Evolutionary conservation across 2,888 invertebrate genomes (phyloP).

Genomic region (Adelognathus sp.): DNA sequence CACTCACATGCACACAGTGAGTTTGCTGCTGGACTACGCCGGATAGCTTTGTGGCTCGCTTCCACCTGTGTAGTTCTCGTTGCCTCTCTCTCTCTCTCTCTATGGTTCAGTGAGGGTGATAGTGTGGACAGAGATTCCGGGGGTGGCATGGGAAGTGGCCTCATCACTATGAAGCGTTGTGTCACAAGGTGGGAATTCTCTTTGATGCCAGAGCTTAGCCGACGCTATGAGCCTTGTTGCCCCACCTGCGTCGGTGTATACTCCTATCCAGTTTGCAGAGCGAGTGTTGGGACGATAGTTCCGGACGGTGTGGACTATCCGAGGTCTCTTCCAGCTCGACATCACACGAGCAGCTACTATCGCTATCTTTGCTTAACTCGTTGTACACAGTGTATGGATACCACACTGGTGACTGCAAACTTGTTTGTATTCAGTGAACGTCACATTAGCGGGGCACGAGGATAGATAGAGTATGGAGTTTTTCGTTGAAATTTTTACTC

Average conservation of each 20-base stretch:
- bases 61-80: no score
- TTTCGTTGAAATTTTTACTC: no score
- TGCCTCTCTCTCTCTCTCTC: not conserved
- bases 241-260: constrained; percentile 33
- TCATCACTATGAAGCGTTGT: constrained; percentile 60
- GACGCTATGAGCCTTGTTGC: constrained; percentile 47
- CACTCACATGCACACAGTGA: not conserved
- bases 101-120: not conserved
- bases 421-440: no score
- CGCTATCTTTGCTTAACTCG: constrained; percentile 4
- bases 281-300: constrained; percentile 29
- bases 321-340: not conserved
- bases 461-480: no score
- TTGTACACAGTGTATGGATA: not conserved
- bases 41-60: constrained; percentile 10
- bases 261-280: constrained; percentile 11
- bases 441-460: no score
- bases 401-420: no score
- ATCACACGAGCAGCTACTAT: not conserved
- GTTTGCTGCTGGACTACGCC: not conserved
- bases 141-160: constrained; percentile 19
- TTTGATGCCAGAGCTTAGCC: constrained; percentile 68
- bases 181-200: constrained; percentile 71
- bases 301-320: not conserved
- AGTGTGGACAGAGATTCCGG: not conserved